phyloP scores from a whole-genome alignment of 2,797 vertebrate genomes.

The Hemitrygon akajei region DNA sequence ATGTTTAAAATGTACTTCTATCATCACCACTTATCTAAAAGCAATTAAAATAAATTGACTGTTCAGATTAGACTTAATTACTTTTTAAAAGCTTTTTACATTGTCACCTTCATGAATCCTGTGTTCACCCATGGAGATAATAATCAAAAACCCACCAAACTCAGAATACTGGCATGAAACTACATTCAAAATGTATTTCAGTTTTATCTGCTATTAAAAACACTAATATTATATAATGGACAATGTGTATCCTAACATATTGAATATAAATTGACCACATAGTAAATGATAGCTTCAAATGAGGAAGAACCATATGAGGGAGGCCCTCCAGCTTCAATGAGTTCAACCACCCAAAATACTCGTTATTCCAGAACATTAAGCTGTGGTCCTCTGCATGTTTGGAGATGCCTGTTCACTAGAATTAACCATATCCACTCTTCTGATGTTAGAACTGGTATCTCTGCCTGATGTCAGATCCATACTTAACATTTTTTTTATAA shows the following conservation, averaged over 20 bases:
- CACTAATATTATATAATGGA: background rate
- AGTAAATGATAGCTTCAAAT: background rate
- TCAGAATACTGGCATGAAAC: background rate
- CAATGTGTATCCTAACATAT: background rate
- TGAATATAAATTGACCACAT: background rate
- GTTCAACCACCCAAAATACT: background rate
- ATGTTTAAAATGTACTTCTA: background rate
- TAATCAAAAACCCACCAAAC: background rate
- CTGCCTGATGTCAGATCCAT: too few species aligned
- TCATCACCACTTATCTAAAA: slow-evolving; percentile 17
- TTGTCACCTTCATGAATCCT: background rate
- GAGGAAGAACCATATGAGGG: background rate
- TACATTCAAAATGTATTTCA: background rate
- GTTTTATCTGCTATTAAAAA: background rate
- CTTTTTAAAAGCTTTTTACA: slow-evolving; percentile 15
- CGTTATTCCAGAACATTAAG: background rate
- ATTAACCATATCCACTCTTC: too few species aligned
- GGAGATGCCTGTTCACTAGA: too few species aligned
- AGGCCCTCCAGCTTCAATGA: background rate
- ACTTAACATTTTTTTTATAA: too few species aligned
- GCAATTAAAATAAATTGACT: slow-evolving; percentile 18
- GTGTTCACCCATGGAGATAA: background rate
- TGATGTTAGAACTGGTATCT: too few species aligned
- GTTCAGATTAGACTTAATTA: slow-evolving; percentile 14
- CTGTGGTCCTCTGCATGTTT: background rate